Evolutionary conservation across 2,797 vertebrate genomes (phyloP), one percentile per base, ranked within the genome.

Genomic region (Pseudochirops cupreus): DNA sequence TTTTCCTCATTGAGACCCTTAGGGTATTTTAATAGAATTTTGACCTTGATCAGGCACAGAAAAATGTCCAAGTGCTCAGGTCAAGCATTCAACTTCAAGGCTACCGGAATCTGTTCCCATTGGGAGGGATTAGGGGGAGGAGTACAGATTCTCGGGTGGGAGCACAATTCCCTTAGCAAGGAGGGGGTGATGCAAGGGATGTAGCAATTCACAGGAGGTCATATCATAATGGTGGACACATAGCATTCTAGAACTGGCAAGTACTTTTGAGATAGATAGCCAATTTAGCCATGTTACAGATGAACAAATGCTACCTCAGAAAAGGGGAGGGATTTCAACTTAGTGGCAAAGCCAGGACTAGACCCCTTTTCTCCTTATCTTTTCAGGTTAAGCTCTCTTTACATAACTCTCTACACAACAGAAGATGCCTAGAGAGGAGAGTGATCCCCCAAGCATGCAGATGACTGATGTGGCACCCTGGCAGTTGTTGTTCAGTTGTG

Each of bases 1-100:
- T 98, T 98, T 98, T 97, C 94, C 98, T 98, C 91, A 58, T 97
- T 95, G 91, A 98, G 98, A 98, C 98, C 94, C 97, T 97, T 92
- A 97, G 98, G 98, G 95, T 98, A 97, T 98, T 98, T 98, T 98
- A 97, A 95, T 97, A 97, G 92, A 93, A 97, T 97, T 98, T 98
- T 98, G 97, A 98, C 98, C 98, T 98, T 97, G 98, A 98, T 98
- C 97, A 96, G 96, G 94, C 96, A 95, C 96, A 97, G 46, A 95
- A 91, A 98, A 97, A 94, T 56, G 93, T 97, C 98, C 96, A 98
- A 53, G 24, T 98, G 97, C 97, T 96, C 96, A 74, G 95, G 95
- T 97, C 91, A 97, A 96, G 95, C 96, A 90, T 93, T 97, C 91
- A 94, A 29, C 24, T 56, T 94, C 39, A 59, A 26, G 29, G 50